Evolutionary conservation across 2,888 invertebrate species (phyloP).

Genomic region (Apamea epomidion): DNA sequence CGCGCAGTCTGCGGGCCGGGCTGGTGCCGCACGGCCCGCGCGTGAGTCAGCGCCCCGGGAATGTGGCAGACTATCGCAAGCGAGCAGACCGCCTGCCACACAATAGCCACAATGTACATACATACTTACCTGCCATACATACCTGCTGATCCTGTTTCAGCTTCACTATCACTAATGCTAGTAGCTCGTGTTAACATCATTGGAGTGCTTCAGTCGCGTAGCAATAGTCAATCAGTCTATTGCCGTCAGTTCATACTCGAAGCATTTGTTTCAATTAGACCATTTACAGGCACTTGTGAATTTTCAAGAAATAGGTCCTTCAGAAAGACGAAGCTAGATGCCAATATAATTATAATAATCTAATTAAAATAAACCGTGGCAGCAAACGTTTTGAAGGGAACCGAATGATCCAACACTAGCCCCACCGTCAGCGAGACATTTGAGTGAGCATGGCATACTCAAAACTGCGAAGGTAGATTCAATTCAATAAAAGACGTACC

Average conservation of each 20-base stretch:
- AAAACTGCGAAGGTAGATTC: neutral
- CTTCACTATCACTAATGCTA: neutral
- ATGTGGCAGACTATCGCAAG: slow-evolving; percentile 23
- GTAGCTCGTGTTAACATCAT: neutral
- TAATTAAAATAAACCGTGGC: neutral
- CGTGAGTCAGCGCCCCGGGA: slow-evolving; percentile 41
- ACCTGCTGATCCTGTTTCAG: slow-evolving; percentile 2
- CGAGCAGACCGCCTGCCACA: slow-evolving; percentile 1
- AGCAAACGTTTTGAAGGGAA: neutral
- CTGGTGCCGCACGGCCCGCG: neutral
- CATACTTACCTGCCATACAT: slow-evolving; percentile 13
- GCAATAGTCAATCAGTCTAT: neutral
- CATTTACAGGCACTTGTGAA: neutral
- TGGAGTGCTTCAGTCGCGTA: neutral
- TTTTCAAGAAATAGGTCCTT: neutral
- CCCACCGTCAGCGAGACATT: neutral
- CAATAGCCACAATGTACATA: slow-evolving; percentile 21
- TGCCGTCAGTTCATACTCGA: neutral
- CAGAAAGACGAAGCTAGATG: neutral
- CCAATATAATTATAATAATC: neutral
- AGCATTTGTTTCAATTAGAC: neutral
- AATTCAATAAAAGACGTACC: neutral
- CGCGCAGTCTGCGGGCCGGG: neutral
- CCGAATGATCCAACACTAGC: neutral
- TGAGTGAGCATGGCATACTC: neutral